Conservation (phyloP, 2,888 invertebrate species). For the Leucoptera coffeella region DNA sequence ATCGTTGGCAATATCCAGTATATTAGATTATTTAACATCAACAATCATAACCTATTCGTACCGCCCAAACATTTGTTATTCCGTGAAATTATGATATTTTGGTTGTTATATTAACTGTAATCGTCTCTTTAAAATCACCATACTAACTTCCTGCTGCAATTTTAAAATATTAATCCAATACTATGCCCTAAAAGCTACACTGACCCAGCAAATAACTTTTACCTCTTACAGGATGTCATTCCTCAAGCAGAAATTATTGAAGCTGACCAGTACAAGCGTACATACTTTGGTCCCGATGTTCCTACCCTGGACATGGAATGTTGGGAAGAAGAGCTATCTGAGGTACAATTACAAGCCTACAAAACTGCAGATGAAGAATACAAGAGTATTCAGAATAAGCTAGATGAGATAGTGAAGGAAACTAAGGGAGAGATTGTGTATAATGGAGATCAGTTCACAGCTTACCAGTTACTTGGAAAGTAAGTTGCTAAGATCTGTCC, state of each 20-base stretch:
- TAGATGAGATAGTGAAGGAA: conserved; percentile 52
- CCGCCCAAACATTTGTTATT: no score
- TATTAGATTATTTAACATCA: no score
- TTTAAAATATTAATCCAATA: neutral
- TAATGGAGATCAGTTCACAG: conserved; percentile 60
- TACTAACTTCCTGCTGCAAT: neutral
- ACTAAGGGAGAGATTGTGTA: conserved; percentile 60
- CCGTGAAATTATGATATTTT: no score
- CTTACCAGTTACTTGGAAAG: conserved; percentile 58
- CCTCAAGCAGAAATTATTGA: conserved; percentile 44
- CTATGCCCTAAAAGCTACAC: neutral
- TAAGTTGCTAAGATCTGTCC: conserved; percentile 22
- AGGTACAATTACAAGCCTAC: conserved; percentile 57
- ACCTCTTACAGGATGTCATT: conserved; percentile 2
- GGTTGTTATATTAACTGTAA: no score
- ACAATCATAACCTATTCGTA: no score
- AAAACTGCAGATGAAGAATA: conserved; percentile 62
- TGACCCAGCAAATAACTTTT: neutral
- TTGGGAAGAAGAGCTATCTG: conserved; percentile 65
- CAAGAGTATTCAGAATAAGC: conserved; percentile 55
- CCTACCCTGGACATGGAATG: conserved; percentile 62
- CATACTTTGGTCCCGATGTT: conserved; percentile 45
- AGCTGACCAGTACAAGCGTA: conserved; percentile 37
- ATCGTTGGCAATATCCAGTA: no score
- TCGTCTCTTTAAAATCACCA: no score